Conservation (phyloP, 1,140 invertebrate genomes). For the Aphidius gifuensis region DNA sequence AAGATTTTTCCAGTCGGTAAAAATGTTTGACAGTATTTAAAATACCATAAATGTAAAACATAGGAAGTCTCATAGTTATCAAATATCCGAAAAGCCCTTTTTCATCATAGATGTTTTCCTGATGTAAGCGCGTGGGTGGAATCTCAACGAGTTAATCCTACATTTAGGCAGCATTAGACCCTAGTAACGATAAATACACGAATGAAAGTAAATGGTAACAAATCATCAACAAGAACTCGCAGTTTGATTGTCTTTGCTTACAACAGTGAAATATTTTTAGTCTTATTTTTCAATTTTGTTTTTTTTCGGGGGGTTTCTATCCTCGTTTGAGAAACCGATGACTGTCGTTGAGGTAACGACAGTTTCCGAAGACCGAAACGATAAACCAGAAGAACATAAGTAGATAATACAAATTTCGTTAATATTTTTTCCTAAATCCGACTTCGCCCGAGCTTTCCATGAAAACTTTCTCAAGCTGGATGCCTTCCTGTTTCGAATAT, state of each 20-base stretch:
- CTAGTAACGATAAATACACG: constrained; percentile 8
- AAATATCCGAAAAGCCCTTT: constrained; percentile 23
- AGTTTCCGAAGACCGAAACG: constrained; percentile 47
- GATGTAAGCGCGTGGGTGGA: constrained; percentile 56
- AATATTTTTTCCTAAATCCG: constrained; percentile 8
- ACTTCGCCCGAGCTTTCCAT: constrained; percentile 2
- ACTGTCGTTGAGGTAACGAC: constrained; percentile 38
- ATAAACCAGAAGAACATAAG: constrained; percentile 43
- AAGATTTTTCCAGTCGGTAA: too few species aligned
- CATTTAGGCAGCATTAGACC: not conserved
- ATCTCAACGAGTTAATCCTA: constrained; percentile 52
- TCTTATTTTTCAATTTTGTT: not conserved
- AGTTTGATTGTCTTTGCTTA: too few species aligned
- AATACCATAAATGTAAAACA: too few species aligned
- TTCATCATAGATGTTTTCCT: constrained; percentile 42
- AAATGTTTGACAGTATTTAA: too few species aligned
- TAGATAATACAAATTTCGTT: not conserved
- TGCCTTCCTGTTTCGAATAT: constrained; percentile 53
- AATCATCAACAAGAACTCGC: too few species aligned
- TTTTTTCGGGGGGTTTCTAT: constrained; percentile 6
- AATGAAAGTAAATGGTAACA: not conserved
- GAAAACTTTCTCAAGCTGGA: constrained; percentile 38
- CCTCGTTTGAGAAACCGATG: constrained; percentile 30
- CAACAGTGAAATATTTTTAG: not conserved
- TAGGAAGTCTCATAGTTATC: too few species aligned